These are phyloP conservation scores for Muscicapa striata DNA, from an alignment of 2,797 vertebrate genomes.

Conservation along the genomic window DNA sequence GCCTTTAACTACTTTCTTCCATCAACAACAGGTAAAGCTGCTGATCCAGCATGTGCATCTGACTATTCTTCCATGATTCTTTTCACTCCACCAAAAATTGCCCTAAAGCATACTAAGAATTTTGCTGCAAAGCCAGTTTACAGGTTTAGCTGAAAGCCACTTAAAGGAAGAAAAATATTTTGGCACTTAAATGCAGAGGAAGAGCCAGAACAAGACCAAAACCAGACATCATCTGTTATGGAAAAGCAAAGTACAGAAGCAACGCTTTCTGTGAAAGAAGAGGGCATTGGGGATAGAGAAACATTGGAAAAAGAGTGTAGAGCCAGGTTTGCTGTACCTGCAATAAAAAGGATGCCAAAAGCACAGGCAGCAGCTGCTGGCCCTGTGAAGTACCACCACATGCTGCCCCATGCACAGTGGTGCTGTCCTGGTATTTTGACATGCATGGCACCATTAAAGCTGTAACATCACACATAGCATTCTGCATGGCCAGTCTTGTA, in stretches of 20 bases:
- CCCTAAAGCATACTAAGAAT: neutral
- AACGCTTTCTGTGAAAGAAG: neutral
- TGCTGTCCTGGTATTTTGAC: neutral
- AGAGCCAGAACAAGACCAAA: neutral
- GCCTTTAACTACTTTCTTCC: neutral
- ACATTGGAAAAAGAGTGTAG: neutral
- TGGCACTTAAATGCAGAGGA: neutral
- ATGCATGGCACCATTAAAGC: neutral
- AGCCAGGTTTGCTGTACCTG: neutral
- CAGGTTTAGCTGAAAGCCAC: neutral
- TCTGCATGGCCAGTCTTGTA: neutral
- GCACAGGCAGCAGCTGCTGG: neutral
- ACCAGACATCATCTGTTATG: neutral
- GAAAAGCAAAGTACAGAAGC: neutral
- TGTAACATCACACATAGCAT: rapidly evolving
- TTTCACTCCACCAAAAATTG: neutral
- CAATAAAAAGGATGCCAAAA: neutral
- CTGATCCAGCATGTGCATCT: neutral
- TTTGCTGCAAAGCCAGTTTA: neutral
- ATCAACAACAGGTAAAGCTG: neutral
- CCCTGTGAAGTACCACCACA: neutral
- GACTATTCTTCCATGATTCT: neutral
- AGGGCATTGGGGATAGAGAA: neutral
- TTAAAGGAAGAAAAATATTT: neutral
- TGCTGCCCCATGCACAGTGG: neutral